Conservation (phyloP, 2,888 invertebrate genomes). For the Schrankia costaestrigalis region DNA sequence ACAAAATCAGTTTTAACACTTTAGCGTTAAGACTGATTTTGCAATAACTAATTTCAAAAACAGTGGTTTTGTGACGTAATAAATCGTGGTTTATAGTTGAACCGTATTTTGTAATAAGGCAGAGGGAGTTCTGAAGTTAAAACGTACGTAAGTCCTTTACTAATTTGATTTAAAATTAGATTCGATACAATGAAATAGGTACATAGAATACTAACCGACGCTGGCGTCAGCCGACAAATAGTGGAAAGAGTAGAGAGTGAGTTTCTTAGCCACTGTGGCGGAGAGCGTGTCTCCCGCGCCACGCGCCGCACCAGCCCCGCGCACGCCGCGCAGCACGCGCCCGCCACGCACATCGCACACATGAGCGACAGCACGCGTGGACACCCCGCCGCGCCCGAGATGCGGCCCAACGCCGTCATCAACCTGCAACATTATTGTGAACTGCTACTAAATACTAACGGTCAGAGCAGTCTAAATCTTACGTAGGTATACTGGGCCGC, state of each 20-base stretch:
- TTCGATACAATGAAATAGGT: too few relatives aligned
- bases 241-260: conserved; percentile 33
- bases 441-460: neutral
- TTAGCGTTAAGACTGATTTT: too few relatives aligned
- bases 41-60: too few relatives aligned
- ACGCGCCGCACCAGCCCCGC: conserved; percentile 46
- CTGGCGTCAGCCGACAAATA: conserved; percentile 37
- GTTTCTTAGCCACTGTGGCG: conserved; percentile 39
- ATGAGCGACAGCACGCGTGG: conserved; percentile 37
- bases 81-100: neutral
- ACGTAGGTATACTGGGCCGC: too few relatives aligned
- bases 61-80: too few relatives aligned
- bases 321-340: conserved; percentile 37
- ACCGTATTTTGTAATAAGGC: neutral
- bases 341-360: conserved; percentile 42
- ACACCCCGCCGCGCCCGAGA: conserved; percentile 43
- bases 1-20: too few relatives aligned
- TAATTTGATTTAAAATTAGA: too few relatives aligned
- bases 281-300: conserved; percentile 35
- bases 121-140: too few relatives aligned
- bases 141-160: too few relatives aligned
- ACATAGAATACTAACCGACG: conserved; percentile 21
- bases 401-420: conserved; percentile 44
- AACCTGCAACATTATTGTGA: conserved; percentile 47
- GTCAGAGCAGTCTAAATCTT: too few relatives aligned